phyloP scores from a whole-genome alignment of 2,888 invertebrate species.

The Acanthosoma haemorrhoidale region DNA sequence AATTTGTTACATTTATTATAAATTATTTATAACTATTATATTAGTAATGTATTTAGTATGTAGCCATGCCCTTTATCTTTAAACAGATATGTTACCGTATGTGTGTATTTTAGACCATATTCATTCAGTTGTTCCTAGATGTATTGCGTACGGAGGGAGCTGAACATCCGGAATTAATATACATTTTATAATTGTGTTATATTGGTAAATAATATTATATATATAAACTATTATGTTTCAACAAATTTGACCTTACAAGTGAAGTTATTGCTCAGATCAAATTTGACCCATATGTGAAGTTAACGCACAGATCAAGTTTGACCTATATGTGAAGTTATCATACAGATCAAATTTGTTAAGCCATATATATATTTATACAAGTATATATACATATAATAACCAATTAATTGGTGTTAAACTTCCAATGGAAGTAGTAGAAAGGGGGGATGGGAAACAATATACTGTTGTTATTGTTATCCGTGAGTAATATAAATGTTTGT shows the following conservation, averaged over 20 bases:
- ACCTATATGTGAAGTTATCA: no score
- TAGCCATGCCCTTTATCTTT: constrained; percentile 18
- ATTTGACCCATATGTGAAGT: no score
- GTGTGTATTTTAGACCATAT: constrained; percentile 18
- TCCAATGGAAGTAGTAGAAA: constrained; percentile 32
- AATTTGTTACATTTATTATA: background rate
- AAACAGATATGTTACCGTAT: constrained; percentile 16
- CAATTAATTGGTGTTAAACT: constrained; percentile 35
- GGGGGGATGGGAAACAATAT: constrained; percentile 29
- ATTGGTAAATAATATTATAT: constrained; percentile 13
- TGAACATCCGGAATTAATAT: constrained; percentile 15
- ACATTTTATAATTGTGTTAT: constrained; percentile 19
- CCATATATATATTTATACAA: constrained; percentile 30
- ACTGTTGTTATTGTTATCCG: no score
- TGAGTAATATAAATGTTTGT: no score
- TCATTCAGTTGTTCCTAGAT: constrained; percentile 20
- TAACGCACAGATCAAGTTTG: no score
- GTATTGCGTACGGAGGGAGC: constrained; percentile 13
- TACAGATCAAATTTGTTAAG: constrained; percentile 31
- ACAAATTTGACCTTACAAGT: constrained; percentile 12
- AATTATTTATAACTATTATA: constrained; percentile 15
- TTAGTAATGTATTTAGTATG: constrained; percentile 26
- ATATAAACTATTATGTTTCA: constrained; percentile 21
- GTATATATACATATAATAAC: constrained; percentile 33
- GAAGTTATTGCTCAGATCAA: background rate